These are phyloP conservation scores for Musca domestica DNA, from an alignment of 1,140 invertebrate genomes.

Conservation along the genomic window DNA sequence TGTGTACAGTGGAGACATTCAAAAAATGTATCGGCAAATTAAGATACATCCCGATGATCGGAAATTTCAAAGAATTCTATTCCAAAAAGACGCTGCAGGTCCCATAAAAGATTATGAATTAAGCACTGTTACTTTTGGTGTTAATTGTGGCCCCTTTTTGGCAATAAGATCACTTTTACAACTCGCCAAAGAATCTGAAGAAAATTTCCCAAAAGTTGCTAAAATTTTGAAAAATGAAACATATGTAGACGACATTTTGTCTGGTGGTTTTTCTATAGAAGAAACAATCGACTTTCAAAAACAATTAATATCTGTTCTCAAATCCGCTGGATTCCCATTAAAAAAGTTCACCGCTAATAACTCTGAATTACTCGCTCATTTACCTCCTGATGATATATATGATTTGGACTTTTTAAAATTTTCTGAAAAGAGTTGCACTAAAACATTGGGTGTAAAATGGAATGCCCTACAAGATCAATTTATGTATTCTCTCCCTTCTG, in stretches of 20 bases:
- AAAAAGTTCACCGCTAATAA: conserved; percentile 2
- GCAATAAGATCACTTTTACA: neutral
- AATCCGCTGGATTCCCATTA: neutral
- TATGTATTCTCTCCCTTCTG: neutral
- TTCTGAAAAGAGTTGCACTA: neutral
- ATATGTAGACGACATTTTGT: too few relatives aligned
- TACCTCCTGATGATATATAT: neutral
- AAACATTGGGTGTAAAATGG: neutral
- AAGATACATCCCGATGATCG: neutral
- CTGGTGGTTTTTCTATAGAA: neutral
- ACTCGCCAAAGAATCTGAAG: neutral
- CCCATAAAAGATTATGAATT: neutral
- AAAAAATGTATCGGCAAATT: conserved; percentile 17
- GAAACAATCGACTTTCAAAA: neutral
- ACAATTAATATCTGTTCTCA: neutral
- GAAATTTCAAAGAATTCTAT: conserved; percentile 14
- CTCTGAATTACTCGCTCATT: neutral
- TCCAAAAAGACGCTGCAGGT: neutral
- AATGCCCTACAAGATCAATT: neutral
- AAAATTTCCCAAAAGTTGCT: too few relatives aligned
- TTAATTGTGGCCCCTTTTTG: neutral
- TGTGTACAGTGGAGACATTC: conserved; percentile 6
- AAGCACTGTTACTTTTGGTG: conserved; percentile 11
- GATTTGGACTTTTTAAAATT: neutral
- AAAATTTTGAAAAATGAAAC: too few relatives aligned